Base-by-base conservation (phyloP, 2,113 vertebrate genomes). In the Protobothrops flavoviridis region DNA sequence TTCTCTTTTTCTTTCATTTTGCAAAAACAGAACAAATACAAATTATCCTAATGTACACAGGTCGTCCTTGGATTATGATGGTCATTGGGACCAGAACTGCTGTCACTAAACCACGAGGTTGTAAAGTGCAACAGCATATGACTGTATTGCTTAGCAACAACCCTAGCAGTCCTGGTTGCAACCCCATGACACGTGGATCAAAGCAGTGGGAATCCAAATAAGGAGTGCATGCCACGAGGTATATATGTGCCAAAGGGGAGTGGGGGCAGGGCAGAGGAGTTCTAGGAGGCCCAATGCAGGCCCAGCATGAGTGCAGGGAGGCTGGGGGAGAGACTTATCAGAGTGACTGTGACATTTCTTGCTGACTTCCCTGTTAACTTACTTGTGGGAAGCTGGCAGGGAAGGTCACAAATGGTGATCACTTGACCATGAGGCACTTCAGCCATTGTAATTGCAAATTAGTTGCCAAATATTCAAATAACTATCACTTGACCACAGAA, bases 21-120 rank as follows among this genome's bases (percentile, higher is more conserved):
- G 33, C 15, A 20, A 81, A 81, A 81, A 81, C 69, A 81, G 33
- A 81, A 81, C 69, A 33, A 74, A 74, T 94, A 93, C 97, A 97
- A 97, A 96, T 95, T 93, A 95, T 96, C 52, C 94, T 97, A 97
- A 97, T 96, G 96, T 95, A 97, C 97, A 94, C 64, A 33, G 29
- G n/a, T 74, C 0, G 5, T 33, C 29, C 29, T 33, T 74, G 64
- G 64, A 74, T 74, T 33, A 74, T 74, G n/a, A 74, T 39, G 15
- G 33, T 33, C 15, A 81, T 39, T 81, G 69, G 69, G 17, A 81
- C 69, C 5, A 5, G 7, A 39, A 81, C 4, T 81, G 33, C 74
- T 81, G 33, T 43, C 2, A 21, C 33, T 81, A 43, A 39, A 21
- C 17, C 39, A 81, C 1, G 17, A 17, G 74, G 17, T 8, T 39